A percentile compares a stretch with the other conserved stretches of the same genome.
phyloP scores from a whole-genome alignment of 2,113 vertebrate species.

The Strigops habroptila region DNA sequence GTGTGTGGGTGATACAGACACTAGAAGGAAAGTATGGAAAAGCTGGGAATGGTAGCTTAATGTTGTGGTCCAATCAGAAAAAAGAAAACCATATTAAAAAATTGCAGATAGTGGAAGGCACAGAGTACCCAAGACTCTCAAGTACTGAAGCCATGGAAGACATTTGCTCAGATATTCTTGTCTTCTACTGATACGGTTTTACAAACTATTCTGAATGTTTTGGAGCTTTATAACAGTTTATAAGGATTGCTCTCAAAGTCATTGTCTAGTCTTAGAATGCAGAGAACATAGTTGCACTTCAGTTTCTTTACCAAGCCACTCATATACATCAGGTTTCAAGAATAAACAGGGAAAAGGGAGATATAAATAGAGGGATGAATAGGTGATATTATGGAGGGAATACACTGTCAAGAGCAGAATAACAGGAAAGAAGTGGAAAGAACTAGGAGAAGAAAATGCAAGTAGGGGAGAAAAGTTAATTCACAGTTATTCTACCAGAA shows the following conservation, averaged over 20 bases:
- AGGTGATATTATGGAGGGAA: not conserved
- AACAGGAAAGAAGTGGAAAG: not conserved
- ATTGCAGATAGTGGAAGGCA: not conserved
- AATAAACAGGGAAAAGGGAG: not conserved
- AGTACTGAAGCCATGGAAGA: not conserved
- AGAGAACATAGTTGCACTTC: not conserved
- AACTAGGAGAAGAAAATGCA: not conserved
- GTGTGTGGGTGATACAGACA: not conserved
- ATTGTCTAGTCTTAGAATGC: not conserved
- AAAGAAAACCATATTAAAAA: not conserved
- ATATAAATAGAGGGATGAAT: not conserved
- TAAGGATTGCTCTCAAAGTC: not conserved
- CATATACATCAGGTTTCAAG: not conserved
- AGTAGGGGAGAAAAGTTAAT: not conserved
- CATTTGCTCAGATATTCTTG: not conserved
- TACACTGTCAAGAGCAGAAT: not conserved
- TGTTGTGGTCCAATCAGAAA: not conserved
- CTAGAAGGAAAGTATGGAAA: not conserved
- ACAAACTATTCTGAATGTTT: not conserved
- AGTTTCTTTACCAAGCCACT: not conserved
- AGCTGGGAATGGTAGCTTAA: not conserved
- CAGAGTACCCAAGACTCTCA: not conserved
- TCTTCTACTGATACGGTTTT: not conserved
- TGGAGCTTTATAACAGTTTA: not conserved
- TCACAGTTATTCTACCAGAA: not conserved